Conservation (phyloP, 1,140 invertebrate species). For the Procambarus clarkii region DNA sequence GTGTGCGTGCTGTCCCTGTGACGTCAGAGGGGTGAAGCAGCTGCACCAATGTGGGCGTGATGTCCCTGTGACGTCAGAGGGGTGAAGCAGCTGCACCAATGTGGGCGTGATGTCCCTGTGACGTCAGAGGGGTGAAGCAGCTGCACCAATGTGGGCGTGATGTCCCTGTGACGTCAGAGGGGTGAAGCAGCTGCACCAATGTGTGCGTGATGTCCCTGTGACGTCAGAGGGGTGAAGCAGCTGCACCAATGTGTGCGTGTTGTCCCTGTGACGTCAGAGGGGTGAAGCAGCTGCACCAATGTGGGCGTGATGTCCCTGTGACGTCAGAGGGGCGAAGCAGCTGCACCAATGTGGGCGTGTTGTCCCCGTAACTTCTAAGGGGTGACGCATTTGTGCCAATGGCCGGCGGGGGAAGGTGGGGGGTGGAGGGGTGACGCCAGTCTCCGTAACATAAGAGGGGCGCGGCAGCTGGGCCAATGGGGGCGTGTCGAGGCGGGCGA, state of each 20-base stretch:
- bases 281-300: conserved; percentile 17
- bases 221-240: background rate
- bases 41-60: conserved; percentile 43
- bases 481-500: conserved; percentile 52
- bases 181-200: background rate
- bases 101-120: conserved; percentile 38
- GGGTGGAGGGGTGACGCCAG: too few species aligned
- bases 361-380: conserved; percentile 15
- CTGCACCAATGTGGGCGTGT: conserved; percentile 48
- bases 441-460: too few species aligned
- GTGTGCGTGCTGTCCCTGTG: background rate
- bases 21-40: background rate
- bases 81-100: conserved; percentile 17
- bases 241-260: conserved; percentile 43
- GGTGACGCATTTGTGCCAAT: conserved; percentile 17
- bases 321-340: conserved; percentile 11
- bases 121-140: conserved; percentile 16
- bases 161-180: background rate
- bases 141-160: conserved; percentile 47
- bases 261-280: background rate
- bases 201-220: background rate
- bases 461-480: conserved; percentile 33
- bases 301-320: conserved; percentile 38
- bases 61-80: background rate
- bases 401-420: background rate